These are phyloP conservation scores for Ahaetulla prasina DNA, from an alignment of 2,113 vertebrate species.

Conservation along the genomic window DNA sequence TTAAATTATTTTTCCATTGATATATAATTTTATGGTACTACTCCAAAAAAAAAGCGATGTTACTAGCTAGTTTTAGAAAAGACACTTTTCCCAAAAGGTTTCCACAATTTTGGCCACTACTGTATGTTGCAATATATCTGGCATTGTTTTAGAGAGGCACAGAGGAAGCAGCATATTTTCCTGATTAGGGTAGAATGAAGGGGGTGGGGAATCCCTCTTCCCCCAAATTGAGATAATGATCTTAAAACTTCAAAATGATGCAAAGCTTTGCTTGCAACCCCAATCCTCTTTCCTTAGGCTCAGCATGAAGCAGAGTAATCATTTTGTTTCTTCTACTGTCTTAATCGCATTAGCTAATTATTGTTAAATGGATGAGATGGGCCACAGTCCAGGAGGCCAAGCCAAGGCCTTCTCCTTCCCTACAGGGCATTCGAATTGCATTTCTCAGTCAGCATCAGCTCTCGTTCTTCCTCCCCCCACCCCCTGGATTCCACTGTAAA, in stretches of 20 bases:
- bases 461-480: neutral
- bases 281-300: neutral
- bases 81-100: too few relatives aligned
- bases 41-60: too few relatives aligned
- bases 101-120: too few relatives aligned
- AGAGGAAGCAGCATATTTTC: neutral
- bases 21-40: too few relatives aligned
- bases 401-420: neutral
- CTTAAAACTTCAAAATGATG: neutral
- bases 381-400: neutral
- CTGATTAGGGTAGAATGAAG: conserved; percentile 1
- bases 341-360: conserved; percentile 6
- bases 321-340: neutral
- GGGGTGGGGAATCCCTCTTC: too few relatives aligned
- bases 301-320: neutral
- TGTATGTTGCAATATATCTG: neutral
- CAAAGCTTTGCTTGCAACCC: neutral
- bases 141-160: neutral
- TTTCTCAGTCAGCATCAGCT: neutral
- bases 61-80: too few relatives aligned
- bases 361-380: neutral
- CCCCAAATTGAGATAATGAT: neutral
- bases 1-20: too few relatives aligned
- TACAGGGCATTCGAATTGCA: neutral
- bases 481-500: too few relatives aligned